phyloP scores from a whole-genome alignment of 2,888 invertebrate species.

The Scaptomyza flava region DNA sequence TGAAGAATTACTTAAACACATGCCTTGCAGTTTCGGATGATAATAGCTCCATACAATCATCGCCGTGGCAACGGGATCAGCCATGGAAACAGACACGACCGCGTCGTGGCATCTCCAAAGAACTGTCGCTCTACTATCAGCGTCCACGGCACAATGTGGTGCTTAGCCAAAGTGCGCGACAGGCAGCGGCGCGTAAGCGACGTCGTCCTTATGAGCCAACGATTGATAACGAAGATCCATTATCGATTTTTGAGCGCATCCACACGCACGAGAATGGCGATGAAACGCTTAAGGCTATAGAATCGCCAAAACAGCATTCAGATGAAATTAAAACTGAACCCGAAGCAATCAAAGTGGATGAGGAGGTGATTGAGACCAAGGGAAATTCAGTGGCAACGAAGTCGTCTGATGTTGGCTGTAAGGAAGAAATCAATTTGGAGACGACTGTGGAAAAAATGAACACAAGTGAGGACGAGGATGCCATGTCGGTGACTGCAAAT shows the following conservation, averaged over 20 bases:
- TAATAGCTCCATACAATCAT: slow-evolving; percentile 95
- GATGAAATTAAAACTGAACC: slow-evolving; percentile 48
- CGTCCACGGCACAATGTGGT: slow-evolving; percentile 75
- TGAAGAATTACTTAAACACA: background rate
- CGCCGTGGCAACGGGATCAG: slow-evolving; percentile 95
- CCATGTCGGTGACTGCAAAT: slow-evolving; percentile 45
- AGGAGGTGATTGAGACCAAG: slow-evolving; percentile 27
- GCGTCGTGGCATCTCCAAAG: slow-evolving; percentile 89
- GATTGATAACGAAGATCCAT: slow-evolving; percentile 41
- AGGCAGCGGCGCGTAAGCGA: slow-evolving; percentile 85
- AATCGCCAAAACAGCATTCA: slow-evolving; percentile 16
- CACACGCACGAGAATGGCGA: slow-evolving; percentile 61
- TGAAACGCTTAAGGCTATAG: slow-evolving; percentile 65
- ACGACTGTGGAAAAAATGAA: slow-evolving; percentile 75
- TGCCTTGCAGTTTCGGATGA: slow-evolving; percentile 91
- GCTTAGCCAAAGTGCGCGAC: slow-evolving; percentile 70
- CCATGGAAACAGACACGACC: slow-evolving; percentile 94
- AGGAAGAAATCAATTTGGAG: slow-evolving; percentile 41
- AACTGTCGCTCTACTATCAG: slow-evolving; percentile 88
- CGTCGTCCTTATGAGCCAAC: slow-evolving; percentile 88
- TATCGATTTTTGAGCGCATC: slow-evolving; percentile 50
- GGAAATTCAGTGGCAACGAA: slow-evolving; percentile 24
- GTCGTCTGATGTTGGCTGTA: slow-evolving; percentile 26
- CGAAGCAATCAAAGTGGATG: slow-evolving; percentile 52
- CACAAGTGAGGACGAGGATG: slow-evolving; percentile 76